Percentiles rank a stretch among this genome's conserved stretches.
phyloP scores from a whole-genome alignment of 2,113 vertebrate genomes.

The Zapornia atra region DNA sequence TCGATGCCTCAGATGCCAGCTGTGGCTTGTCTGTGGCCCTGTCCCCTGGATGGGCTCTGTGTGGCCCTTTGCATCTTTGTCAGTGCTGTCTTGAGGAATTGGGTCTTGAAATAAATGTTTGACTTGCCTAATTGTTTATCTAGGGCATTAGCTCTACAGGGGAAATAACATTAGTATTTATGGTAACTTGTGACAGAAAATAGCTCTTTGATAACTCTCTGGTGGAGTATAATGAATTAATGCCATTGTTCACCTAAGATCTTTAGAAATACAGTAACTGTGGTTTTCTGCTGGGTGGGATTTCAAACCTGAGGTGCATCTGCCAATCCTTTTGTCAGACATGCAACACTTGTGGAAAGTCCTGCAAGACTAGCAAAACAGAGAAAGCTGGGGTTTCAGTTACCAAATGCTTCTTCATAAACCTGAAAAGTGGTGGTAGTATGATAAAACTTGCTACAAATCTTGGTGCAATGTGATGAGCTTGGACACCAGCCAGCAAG shows the following conservation, averaged over 20 bases:
- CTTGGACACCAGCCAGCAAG: background rate
- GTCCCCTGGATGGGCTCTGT: background rate
- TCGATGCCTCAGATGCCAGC: background rate
- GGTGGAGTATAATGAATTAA: background rate
- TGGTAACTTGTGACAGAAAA: background rate
- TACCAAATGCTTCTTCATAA: background rate
- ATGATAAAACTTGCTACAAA: background rate
- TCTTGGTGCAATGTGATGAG: background rate
- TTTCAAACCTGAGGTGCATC: background rate
- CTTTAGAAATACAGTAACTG: background rate
- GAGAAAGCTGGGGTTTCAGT: background rate
- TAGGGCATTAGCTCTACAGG: background rate
- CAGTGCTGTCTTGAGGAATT: background rate
- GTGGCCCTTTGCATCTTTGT: background rate
- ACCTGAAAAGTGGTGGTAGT: background rate
- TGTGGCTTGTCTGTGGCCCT: background rate
- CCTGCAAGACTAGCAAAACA: background rate
- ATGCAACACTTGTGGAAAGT: background rate
- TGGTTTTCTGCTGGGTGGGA: background rate
- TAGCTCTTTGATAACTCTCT: background rate
- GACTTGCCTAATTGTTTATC: background rate
- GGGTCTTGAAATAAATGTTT: background rate
- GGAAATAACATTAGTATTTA: background rate
- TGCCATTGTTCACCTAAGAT: background rate
- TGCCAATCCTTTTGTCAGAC: background rate